Conservation (phyloP, 2,797 vertebrate genomes). For the Hydrophis major region DNA sequence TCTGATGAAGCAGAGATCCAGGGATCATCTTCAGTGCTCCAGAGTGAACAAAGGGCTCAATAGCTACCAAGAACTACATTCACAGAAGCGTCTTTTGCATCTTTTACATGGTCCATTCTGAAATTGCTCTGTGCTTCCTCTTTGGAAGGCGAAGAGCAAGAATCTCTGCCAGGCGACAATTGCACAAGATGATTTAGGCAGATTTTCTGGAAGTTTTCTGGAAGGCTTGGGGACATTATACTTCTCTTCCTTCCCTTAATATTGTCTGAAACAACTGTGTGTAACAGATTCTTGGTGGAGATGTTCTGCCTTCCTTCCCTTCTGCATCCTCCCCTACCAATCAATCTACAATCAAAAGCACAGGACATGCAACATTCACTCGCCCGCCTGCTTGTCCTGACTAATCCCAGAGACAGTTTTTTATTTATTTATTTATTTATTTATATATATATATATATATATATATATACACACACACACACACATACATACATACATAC, state of each 20-base stretch:
- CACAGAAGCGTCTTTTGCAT: background rate
- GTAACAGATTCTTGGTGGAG: background rate
- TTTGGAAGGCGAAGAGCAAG: background rate
- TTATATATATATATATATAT: too few relatives aligned
- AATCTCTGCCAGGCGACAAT: background rate
- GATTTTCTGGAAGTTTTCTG: background rate
- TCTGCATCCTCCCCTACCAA: background rate
- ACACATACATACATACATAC: too few relatives aligned
- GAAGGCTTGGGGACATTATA: background rate
- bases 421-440: too few relatives aligned
- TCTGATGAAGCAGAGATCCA: background rate
- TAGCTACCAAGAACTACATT: background rate
- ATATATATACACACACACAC: too few relatives aligned
- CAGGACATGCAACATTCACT: background rate
- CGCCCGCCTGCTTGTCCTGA: constrained; percentile 8
- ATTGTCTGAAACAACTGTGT: background rate
- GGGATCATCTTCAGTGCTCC: background rate
- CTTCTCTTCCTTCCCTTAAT: background rate
- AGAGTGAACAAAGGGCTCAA: background rate
- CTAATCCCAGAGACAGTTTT: background rate
- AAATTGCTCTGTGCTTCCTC: background rate
- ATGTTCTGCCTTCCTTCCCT: background rate
- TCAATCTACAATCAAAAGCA: constrained; percentile 17
- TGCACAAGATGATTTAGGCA: background rate
- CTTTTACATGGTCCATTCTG: background rate